Conservation (phyloP, 2,888 invertebrate species). For the Hylaea fasciaria region DNA sequence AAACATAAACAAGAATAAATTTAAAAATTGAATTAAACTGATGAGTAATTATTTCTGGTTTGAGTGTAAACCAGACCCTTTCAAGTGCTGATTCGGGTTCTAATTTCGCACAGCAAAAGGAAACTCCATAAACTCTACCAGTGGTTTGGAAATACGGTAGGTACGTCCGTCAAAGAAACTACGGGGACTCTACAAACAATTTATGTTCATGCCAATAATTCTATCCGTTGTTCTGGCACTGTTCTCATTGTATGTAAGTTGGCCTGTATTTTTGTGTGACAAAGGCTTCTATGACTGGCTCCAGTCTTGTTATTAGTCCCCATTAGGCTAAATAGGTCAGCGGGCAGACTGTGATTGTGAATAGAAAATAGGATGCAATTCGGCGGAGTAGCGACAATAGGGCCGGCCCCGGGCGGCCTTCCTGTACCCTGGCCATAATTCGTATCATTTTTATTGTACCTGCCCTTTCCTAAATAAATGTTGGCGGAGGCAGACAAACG, state of each 20-base stretch:
- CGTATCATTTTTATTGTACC: constrained; percentile 56
- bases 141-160: too few species aligned
- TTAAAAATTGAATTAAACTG: too few species aligned
- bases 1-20: too few species aligned
- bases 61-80: too few species aligned
- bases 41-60: too few species aligned
- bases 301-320: constrained; percentile 24
- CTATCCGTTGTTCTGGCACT: too few species aligned
- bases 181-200: too few species aligned
- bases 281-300: constrained; percentile 16
- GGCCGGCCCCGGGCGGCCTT: constrained; percentile 32
- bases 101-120: too few species aligned
- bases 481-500: constrained; percentile 41
- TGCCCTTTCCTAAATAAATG: constrained; percentile 48
- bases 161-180: too few species aligned
- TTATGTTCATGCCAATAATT: too few species aligned
- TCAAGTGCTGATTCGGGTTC: too few species aligned
- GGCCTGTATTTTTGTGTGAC: constrained; percentile 18
- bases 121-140: too few species aligned
- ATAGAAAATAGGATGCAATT: constrained; percentile 60
- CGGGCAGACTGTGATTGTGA: constrained; percentile 48
- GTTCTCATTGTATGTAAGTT: not conserved
- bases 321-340: constrained; percentile 48
- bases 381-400: constrained; percentile 54
- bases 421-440: constrained; percentile 43